phyloP scores from a whole-genome alignment of 2,888 invertebrate genomes.

The Ormia ochracea region DNA sequence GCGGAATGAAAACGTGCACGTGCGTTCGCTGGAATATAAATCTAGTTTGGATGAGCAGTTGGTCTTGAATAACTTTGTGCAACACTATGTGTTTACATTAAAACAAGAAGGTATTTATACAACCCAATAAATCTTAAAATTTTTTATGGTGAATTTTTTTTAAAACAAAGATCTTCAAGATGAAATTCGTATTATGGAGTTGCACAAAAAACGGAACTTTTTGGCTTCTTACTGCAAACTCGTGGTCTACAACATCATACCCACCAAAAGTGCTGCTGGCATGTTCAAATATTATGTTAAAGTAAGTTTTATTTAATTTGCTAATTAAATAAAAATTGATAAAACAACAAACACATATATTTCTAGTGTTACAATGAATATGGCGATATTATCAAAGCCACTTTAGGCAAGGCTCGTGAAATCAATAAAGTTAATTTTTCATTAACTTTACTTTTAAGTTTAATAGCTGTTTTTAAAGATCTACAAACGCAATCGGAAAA shows the following conservation, averaged over 20 bases:
- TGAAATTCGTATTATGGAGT: slow-evolving; percentile 96
- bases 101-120: slow-evolving; percentile 87
- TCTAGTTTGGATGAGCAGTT: slow-evolving; percentile 88
- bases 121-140: slow-evolving; percentile 53
- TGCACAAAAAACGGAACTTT: slow-evolving; percentile 97
- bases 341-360: slow-evolving; percentile 48
- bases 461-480: slow-evolving; percentile 91
- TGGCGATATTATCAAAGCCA: slow-evolving; percentile 98
- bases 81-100: slow-evolving; percentile 94
- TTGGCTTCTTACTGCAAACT: slow-evolving; percentile 98
- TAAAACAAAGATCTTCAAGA: slow-evolving; percentile 87
- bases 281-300: slow-evolving; percentile 98
- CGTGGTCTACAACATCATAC: slow-evolving; percentile 97
- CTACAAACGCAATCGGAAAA: slow-evolving; percentile 78
- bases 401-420: slow-evolving; percentile 96
- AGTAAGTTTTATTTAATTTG: slow-evolving; percentile 77
- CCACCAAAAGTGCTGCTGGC: slow-evolving; percentile 92
- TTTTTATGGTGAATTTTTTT: slow-evolving; percentile 62
- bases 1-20: slow-evolving; percentile 77
- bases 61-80: slow-evolving; percentile 92
- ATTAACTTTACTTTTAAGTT: slow-evolving; percentile 93
- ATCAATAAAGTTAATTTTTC: slow-evolving; percentile 98
- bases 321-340: not conserved
- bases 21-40: slow-evolving; percentile 84
- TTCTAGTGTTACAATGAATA: slow-evolving; percentile 96